Percentiles rank a stretch among this genome's conserved stretches.
Evolutionary conservation across 2,113 vertebrate genomes (phyloP).

Genomic region (Panthera tigris): DNA sequence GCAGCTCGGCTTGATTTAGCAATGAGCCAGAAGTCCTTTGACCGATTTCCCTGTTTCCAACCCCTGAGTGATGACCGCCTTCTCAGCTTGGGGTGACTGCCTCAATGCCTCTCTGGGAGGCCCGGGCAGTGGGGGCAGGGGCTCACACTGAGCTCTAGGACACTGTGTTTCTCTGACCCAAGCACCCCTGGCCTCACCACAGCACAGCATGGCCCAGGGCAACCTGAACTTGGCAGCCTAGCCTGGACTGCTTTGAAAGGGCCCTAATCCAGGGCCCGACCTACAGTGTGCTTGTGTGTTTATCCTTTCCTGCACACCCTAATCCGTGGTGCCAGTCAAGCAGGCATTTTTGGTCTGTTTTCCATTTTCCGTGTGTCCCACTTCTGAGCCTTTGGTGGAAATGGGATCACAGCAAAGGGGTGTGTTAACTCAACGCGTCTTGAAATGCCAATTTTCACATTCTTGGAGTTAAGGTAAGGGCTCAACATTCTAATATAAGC

Average conservation of each 20-base stretch:
- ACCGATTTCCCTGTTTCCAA: neutral
- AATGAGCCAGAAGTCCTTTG: neutral
- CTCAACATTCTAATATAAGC: neutral
- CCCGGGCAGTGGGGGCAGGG: neutral
- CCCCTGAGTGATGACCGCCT: neutral
- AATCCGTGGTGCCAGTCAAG: neutral
- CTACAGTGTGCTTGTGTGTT: conserved; percentile 8
- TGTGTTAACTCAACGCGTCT: conserved; percentile 22
- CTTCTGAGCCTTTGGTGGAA: conserved; percentile 41
- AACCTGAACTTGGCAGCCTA: conserved; percentile 12
- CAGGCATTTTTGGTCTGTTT: conserved; percentile 55
- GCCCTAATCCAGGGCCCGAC: neutral
- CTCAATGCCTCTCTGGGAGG: neutral
- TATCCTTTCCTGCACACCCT: neutral
- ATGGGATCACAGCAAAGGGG: conserved; percentile 51
- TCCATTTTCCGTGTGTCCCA: conserved; percentile 37
- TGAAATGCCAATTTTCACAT: conserved; percentile 51
- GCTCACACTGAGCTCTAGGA: neutral
- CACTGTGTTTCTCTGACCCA: neutral
- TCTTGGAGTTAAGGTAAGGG: conserved; percentile 28
- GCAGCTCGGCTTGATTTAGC: neutral
- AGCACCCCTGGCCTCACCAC: neutral
- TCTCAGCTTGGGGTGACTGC: neutral
- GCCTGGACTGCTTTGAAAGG: neutral
- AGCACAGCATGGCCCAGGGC: neutral